Evolutionary conservation across 2,797 vertebrate genomes (phyloP), one percentile per base, ranked within the genome.

Genomic region (Kryptolebias ocellatus): DNA sequence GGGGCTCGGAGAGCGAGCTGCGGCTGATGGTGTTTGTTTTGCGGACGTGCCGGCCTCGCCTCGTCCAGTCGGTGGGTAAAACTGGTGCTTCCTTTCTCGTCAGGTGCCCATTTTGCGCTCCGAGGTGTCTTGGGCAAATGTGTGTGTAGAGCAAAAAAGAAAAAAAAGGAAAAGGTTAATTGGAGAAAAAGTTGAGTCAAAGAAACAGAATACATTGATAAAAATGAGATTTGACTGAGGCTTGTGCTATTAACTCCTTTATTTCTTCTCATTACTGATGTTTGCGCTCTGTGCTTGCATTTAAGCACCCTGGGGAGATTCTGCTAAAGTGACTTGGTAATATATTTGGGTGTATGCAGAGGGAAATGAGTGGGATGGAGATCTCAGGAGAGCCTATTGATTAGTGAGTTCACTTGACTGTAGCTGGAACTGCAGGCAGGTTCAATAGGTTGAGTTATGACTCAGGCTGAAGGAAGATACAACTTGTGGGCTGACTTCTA

Each of bases 21-120:
- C 77, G n/a, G 77, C 76, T 78, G 83, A 89, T 74, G 81, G 70
- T 84, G 85, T 92, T 90, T 90, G 83, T 83, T 85, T 73, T 83
- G 84, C 5, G 6, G 60, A 80, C 64, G 66, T 66, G 71, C 79
- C 62, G 78, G 77, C 83, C 83, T 81, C 70, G 60, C 67, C 81
- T 84, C 65, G 82, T 85, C 81, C 72, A 72, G 79, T 80, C 70
- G 58, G 61, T 75, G 78, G 51, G 72, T 66, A 52, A 50, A 83
- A 70, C 67, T 56, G 60, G 20, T 11, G 31, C 73, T 70, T 72
- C 62, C 64, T 79, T 62, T 82, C 82, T 78, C 51, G 78, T 90
- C 79, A 64, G 70, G 72, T 76, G 72, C 88, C 74, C 58, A 53
- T 34, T 72, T 75, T 24, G 4, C 56, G 60, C 68, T 77, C 56